A percentile compares a stretch with the other conserved stretches of the same genome.
Conservation (phyloP, 2,888 invertebrate genomes). For the Andrena fulva region DNA sequence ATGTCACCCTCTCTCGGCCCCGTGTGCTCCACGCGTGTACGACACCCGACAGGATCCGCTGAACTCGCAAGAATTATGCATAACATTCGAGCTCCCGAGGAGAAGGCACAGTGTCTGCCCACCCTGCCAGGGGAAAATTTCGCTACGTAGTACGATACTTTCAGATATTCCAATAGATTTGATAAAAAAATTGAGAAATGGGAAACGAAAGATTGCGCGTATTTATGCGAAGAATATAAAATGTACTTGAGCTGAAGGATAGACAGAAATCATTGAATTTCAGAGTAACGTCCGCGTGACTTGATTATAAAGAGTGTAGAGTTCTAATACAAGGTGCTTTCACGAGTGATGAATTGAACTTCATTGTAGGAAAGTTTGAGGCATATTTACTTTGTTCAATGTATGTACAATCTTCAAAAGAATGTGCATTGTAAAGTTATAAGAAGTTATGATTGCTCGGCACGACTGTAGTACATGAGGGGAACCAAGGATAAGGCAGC, state of each 20-base stretch:
- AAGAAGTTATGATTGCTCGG: neutral
- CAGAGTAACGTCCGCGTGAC: no score
- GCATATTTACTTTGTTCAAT: no score
- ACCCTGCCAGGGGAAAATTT: neutral
- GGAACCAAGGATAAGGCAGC: neutral
- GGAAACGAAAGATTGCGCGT: no score
- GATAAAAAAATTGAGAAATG: no score
- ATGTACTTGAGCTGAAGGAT: no score
- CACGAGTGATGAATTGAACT: no score
- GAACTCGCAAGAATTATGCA: constrained; percentile 40
- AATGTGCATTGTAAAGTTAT: neutral
- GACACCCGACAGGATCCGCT: constrained; percentile 25
- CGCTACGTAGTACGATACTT: neutral
- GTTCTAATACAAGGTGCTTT: no score
- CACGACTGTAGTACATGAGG: neutral
- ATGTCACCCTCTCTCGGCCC: neutral
- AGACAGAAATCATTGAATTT: no score
- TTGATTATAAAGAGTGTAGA: no score
- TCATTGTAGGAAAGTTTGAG: no score
- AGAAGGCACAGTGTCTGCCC: neutral
- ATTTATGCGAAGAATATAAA: no score
- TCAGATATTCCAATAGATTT: neutral
- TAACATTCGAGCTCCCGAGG: neutral
- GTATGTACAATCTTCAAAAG: neutral
- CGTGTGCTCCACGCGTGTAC: neutral